Percentiles rank a stretch among this genome's conserved stretches.
Conservation (phyloP, 2,888 invertebrate genomes). For the Cephalotes varians region DNA sequence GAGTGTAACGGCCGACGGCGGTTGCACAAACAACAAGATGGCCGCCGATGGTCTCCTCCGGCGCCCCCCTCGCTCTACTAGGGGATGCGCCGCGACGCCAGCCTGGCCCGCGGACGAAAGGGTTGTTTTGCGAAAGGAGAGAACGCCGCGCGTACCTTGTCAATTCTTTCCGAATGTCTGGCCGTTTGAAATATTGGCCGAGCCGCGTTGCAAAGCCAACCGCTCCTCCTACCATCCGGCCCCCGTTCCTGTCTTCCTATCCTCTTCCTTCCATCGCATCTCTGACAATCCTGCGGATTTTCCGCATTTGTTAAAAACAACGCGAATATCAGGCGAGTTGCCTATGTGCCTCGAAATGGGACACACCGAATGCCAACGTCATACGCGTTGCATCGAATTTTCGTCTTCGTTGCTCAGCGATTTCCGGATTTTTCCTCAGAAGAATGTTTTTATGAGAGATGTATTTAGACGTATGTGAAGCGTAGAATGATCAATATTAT, state of each 20-base stretch:
- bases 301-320: slow-evolving; percentile 71
- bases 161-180: slow-evolving; percentile 82
- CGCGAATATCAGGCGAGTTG: slow-evolving; percentile 47
- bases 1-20: slow-evolving; percentile 77
- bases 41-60: slow-evolving; percentile 76
- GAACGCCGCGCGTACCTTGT: slow-evolving; percentile 75
- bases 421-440: neutral
- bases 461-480: neutral
- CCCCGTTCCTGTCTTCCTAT: neutral
- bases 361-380: neutral
- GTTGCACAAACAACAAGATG: slow-evolving; percentile 85
- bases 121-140: slow-evolving; percentile 79
- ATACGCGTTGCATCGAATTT: slow-evolving; percentile 1
- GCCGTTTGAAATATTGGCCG: slow-evolving; percentile 81
- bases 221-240: slow-evolving; percentile 33
- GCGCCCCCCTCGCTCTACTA: slow-evolving; percentile 61
- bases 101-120: slow-evolving; percentile 77
- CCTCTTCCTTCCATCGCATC: neutral
- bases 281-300: slow-evolving; percentile 30
- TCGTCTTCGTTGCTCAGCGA: neutral
- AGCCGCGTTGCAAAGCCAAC: slow-evolving; percentile 69
- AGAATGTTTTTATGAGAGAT: neutral
- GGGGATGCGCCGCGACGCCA: slow-evolving; percentile 73
- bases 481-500: slow-evolving; percentile 16
- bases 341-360: slow-evolving; percentile 18